These are phyloP conservation scores for Melanophora roralis DNA, from an alignment of 2,888 invertebrate species.

Conservation along the genomic window DNA sequence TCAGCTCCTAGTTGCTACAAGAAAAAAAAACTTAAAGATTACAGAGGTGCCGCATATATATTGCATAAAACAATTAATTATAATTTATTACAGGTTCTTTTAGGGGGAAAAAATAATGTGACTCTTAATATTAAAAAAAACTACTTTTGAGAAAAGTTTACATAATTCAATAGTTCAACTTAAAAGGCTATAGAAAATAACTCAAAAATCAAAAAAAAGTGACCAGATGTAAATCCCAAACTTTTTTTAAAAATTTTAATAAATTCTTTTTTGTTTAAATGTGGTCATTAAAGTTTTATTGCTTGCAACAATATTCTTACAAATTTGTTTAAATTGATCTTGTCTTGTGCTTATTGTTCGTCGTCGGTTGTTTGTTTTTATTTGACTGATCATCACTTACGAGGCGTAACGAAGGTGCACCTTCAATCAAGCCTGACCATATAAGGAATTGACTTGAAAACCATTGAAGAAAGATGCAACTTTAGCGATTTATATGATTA, in stretches of 20 bases:
- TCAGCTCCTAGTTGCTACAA: too few relatives aligned
- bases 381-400: slow-evolving; percentile 66
- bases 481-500: slow-evolving; percentile 58
- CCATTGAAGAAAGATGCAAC: slow-evolving; percentile 65
- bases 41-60: too few relatives aligned
- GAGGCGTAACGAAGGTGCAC: slow-evolving; percentile 76
- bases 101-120: slow-evolving; percentile 33
- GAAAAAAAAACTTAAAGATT: too few relatives aligned
- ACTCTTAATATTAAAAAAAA: slow-evolving; percentile 11
- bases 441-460: slow-evolving; percentile 68
- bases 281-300: slow-evolving; percentile 50
- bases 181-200: slow-evolving; percentile 11
- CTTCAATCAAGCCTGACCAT: slow-evolving; percentile 76
- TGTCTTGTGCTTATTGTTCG: slow-evolving; percentile 32
- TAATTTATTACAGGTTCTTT: slow-evolving; percentile 52
- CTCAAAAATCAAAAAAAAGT: slow-evolving; percentile 4
- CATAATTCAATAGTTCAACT: slow-evolving; percentile 4
- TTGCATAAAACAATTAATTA: slow-evolving; percentile 37
- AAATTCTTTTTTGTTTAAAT: slow-evolving; percentile 13
- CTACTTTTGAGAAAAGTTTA: slow-evolving; percentile 17
- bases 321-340: slow-evolving; percentile 57
- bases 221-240: background rate
- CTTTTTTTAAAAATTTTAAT: slow-evolving; percentile 1
- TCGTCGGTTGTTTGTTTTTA: slow-evolving; percentile 8
- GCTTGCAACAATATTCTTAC: slow-evolving; percentile 44